These are phyloP conservation scores for Sepioteuthis lessoniana DNA, from an alignment of 2,888 invertebrate species.

Conservation along the genomic window DNA sequence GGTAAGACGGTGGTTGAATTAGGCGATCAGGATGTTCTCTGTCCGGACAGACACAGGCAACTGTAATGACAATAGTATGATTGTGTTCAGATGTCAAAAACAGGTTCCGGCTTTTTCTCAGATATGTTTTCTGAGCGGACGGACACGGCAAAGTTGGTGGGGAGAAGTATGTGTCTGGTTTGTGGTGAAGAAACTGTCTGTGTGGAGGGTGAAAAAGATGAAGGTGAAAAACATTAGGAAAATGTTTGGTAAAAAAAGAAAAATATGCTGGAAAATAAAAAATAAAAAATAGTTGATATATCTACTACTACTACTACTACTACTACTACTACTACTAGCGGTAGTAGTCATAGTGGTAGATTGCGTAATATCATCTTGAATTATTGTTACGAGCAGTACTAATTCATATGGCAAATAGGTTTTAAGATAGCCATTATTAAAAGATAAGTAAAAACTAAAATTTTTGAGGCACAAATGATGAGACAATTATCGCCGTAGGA, in stretches of 20 bases:
- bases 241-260: not conserved
- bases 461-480: too few relatives aligned
- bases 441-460: too few relatives aligned
- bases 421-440: too few relatives aligned
- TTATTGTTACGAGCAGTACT: too few relatives aligned
- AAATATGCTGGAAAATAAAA: not conserved
- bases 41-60: not conserved
- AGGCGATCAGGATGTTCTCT: not conserved
- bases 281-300: not conserved
- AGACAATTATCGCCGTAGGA: too few relatives aligned
- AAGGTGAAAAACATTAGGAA: not conserved
- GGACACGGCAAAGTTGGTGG: not conserved
- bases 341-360: not conserved
- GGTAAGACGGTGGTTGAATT: not conserved
- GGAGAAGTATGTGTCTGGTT: not conserved
- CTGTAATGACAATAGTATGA: not conserved
- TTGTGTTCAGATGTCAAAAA: not conserved
- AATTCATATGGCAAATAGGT: too few relatives aligned
- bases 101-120: not conserved
- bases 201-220: not conserved
- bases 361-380: too few relatives aligned
- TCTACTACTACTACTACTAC: not conserved
- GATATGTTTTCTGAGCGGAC: too few relatives aligned
- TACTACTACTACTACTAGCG: not conserved
- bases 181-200: not conserved